These are phyloP conservation scores for Hyposoter dolosus DNA, from an alignment of 2,888 invertebrate species.

Conservation along the genomic window DNA sequence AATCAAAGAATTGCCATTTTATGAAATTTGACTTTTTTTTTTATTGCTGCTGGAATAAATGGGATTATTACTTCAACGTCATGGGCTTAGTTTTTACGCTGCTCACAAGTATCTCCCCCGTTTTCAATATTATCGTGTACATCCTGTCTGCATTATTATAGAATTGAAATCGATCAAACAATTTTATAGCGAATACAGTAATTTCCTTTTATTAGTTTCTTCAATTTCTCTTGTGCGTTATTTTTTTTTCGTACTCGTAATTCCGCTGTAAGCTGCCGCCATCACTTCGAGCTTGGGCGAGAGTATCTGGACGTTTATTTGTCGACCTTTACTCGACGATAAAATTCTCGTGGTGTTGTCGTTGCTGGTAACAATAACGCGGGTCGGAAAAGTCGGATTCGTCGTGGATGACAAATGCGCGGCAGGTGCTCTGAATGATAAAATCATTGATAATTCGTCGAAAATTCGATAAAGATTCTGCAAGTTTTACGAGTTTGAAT, in stretches of 20 bases:
- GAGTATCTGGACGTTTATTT: constrained; percentile 73
- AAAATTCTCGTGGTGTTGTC: constrained; percentile 74
- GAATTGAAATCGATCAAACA: constrained; percentile 2
- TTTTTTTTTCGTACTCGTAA: constrained; percentile 67
- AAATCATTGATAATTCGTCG: not conserved
- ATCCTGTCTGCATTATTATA: constrained; percentile 67
- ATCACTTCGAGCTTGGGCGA: constrained; percentile 66
- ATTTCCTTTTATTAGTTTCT: not conserved
- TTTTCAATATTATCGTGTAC: constrained; percentile 71
- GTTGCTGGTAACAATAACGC: constrained; percentile 68
- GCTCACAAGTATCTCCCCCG: constrained; percentile 73
- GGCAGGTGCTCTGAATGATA: constrained; percentile 63
- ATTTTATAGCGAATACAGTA: not conserved
- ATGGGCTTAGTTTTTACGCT: constrained; percentile 70
- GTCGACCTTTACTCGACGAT: constrained; percentile 68
- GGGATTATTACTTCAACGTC: constrained; percentile 69
- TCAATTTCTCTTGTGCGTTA: not conserved
- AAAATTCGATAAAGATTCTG: not conserved
- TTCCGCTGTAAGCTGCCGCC: constrained; percentile 70
- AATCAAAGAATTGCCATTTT: not conserved
- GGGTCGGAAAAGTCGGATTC: constrained; percentile 72
- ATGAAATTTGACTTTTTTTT: not conserved
- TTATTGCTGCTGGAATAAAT: not conserved
- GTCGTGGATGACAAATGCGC: constrained; percentile 68
- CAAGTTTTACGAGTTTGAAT: not conserved